Evolutionary conservation across 2,113 vertebrate species (phyloP), one percentile per base, ranked within the genome.

Genomic region (Quiscalus mexicanus): DNA sequence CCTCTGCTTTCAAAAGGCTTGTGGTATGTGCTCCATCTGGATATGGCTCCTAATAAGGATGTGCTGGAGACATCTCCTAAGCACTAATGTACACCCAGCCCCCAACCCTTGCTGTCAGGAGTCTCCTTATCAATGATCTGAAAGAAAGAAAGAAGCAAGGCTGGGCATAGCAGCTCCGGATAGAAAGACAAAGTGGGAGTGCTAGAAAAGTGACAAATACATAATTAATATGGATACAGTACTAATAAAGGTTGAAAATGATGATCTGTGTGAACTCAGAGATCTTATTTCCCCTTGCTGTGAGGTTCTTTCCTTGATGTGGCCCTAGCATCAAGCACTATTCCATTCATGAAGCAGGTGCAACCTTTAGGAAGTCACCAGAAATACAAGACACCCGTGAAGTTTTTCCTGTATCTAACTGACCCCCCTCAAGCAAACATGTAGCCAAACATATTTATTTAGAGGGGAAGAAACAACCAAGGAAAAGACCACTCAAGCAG

Each of bases 1-100:
- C 37, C 37, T 83, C 53, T 90, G 39, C 53, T 92, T 93, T 82
- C 71, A 63, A 69, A 92, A 73, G 59, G 58, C 45, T 93, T 94
- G 79, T 53, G 67, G 42, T 86, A 93, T 70, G 56, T 74, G 68
- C 53, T 94, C 91, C 92, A 96, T 95, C 87, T 94, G 92, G 90
- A 81, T 80, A 78, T 22, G 45, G 69, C 12, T 90, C 82, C 83
- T 95, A 95, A 91, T 85, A 77, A 93, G 65, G 45, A 90, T 84
- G 63, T 75, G 79, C 52, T 84, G 79, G 73, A 91, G 80, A 95
- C 76, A 90, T 84, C 67, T 73, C 68, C 21, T 44, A 70, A 90
- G 76, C 39, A 63, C 68, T 95, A 84, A 96, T 52, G 75, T 9
- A 80, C 13, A 77, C 78, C 42, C 53, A 88, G 37, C 62, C 55